Base-by-base conservation (phyloP, 2,113 vertebrate species). In the Cavia aperea region DNA sequence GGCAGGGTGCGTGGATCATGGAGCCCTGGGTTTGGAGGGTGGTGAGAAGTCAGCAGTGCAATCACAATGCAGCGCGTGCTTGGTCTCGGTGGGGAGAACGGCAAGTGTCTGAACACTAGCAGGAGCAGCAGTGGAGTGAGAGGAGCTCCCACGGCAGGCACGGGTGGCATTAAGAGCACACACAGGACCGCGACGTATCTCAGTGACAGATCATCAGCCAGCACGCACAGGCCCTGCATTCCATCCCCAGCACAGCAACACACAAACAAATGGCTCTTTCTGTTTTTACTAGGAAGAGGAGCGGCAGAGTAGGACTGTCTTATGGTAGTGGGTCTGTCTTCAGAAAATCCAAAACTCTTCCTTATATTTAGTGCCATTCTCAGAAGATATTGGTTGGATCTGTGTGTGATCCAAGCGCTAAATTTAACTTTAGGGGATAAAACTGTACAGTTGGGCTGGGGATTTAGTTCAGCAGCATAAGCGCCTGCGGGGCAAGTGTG, bases 1-100 rank as follows among this genome's bases (percentile, higher is more conserved):
- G 1, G 11, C 8, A 33, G 39, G 8, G 60, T 1, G 0, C 0
- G 0, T 4, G 8, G 10, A 23, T 9, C 2, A 6, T 0, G 14
- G 23, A 4, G 6, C 8, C 49, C 39, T 16, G 24, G 14, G 19
- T 24, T 46, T 31, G 36, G 54, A 46, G 29, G 5, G 46, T 12
- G 16, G 15, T 6, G 1, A 31, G 56, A 43, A 26, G n/a, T 56
- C 1, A 23, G 13, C 10, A 14, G 16, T 1, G 15, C 1, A 7
- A 3, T 23, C 4, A 24, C 4, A 21, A 36, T 24, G 23, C 10
- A 0, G 8, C 26, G 36, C 4, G 1, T 26, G 1, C 65, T 9
- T 56, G 56, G 19, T 10, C 11, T 19, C 36, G 46, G 2, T 19
- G 33, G 46, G 33, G 54, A n/a, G 18, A 23, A 60, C 13, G 82